A percentile compares a stretch with the other conserved stretches of the same genome.
Conservation (phyloP, 2,797 vertebrate species). For the Halcyon leucocephala region DNA sequence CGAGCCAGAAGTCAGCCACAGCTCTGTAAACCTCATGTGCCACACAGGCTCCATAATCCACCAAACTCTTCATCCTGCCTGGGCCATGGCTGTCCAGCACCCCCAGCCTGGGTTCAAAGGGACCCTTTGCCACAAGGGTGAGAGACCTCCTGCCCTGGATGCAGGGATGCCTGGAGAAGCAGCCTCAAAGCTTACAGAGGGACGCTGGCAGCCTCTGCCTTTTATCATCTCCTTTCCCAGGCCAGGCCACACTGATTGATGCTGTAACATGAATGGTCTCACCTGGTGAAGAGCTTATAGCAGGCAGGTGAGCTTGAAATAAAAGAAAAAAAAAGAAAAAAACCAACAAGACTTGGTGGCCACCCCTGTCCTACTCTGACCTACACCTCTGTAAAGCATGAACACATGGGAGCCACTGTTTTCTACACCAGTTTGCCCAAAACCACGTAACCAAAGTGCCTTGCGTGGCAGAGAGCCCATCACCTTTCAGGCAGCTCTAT, state of each 20-base stretch:
- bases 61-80: not conserved
- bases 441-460: not conserved
- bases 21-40: fast-evolving
- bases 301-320: not conserved
- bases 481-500: fast-evolving
- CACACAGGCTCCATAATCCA: too few species aligned
- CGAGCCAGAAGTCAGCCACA: fast-evolving
- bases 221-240: not conserved
- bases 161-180: fast-evolving
- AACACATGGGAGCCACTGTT: not conserved
- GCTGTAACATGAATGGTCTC: not conserved
- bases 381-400: not conserved
- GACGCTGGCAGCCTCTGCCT: not conserved
- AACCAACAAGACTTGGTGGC: not conserved
- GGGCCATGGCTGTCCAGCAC: not conserved
- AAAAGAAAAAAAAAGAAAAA: not conserved
- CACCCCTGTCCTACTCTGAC: not conserved
- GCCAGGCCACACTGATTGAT: not conserved
- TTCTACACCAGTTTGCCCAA: not conserved
- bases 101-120: fast-evolving
- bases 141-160: not conserved
- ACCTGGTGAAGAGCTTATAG: not conserved
- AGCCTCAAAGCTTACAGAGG: fast-evolving
- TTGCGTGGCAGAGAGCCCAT: not conserved
- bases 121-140: fast-evolving